Evolutionary conservation across 2,888 invertebrate species (phyloP), one percentile per base, ranked within the genome.

Genomic region (Ormyrus nitidulus): DNA sequence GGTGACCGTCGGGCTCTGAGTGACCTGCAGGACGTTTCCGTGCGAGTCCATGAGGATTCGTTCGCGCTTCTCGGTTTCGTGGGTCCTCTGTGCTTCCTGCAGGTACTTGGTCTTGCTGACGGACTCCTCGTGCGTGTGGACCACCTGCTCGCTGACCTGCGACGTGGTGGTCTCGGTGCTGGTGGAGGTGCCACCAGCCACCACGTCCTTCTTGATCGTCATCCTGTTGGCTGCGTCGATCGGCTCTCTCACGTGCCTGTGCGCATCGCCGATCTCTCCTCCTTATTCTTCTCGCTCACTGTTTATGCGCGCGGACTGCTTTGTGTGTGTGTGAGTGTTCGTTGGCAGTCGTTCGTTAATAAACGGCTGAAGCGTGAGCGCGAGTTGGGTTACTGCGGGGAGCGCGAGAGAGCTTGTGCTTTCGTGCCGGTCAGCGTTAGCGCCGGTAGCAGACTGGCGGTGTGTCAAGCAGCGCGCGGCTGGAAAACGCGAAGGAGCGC

Each of bases 361-460:
- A 62, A 44, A 44, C 9, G 10, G 9, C 46, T 5, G 46, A 48
- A 46, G n/a, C n/a, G 46, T 58, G 53, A 46, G 11, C 3, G 11
- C 6, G 61, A 10, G 64, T 51, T 5, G 49, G 19, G 19, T 54
- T 46, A 13, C 54, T 1, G 58, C 56, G 64, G 19, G 19, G 19
- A 19, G 19, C 19, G 19, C 19, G 19, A 19, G 19, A 19, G 19
- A 13, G 69, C 48, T 53, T 34, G 66, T 46, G 61, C 44, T 44
- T 44, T 53, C 68, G 69, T 66, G 69, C 74, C 75, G 79, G 79
- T 71, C 58, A n/a, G 80, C 56, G 44, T 51, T 51, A 64, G 72
- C 78, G 77, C 81, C 81, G 77, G 77, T 79, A 79, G 79, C 81
- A 74, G 77, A 82, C 79, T 79, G 73, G 51, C 56, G 13, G 6